These are phyloP conservation scores for Buathra laborator DNA, from an alignment of 2,888 invertebrate genomes.

Conservation along the genomic window DNA sequence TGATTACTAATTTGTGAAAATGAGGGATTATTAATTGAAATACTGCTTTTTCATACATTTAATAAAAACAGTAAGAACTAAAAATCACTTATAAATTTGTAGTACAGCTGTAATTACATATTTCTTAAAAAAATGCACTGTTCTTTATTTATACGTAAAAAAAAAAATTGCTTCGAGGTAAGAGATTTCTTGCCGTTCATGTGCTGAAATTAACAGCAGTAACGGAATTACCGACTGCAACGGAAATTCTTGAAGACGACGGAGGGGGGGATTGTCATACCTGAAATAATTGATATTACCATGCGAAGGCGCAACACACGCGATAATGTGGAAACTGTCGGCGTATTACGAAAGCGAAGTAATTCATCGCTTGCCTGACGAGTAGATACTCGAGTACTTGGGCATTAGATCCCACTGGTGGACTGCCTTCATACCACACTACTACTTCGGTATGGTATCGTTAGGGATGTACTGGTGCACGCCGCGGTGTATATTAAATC, in stretches of 20 bases:
- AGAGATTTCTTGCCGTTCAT: neutral
- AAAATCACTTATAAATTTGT: no score
- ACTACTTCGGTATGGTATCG: constrained; percentile 16
- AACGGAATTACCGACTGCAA: neutral
- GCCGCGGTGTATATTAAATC: neutral
- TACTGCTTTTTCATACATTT: no score
- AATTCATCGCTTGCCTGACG: constrained; percentile 62
- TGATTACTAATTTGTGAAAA: no score
- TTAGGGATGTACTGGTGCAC: constrained; percentile 6
- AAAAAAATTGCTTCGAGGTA: neutral
- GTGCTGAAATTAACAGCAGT: constrained; percentile 3
- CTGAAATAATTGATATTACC: constrained; percentile 70
- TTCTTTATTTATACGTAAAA: neutral
- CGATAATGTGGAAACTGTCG: constrained; percentile 67
- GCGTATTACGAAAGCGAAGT: constrained; percentile 68
- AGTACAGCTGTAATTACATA: no score
- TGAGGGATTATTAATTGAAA: no score
- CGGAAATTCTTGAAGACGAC: constrained; percentile 15
- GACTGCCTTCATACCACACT: neutral
- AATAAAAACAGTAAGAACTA: no score
- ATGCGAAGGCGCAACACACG: constrained; percentile 59
- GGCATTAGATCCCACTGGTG: constrained; percentile 17
- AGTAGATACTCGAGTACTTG: constrained; percentile 56
- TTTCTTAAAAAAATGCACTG: no score
- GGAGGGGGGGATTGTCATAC: constrained; percentile 59